phyloP scores from a whole-genome alignment of 1,140 invertebrate genomes.

The Protaetia brevitarsis region DNA sequence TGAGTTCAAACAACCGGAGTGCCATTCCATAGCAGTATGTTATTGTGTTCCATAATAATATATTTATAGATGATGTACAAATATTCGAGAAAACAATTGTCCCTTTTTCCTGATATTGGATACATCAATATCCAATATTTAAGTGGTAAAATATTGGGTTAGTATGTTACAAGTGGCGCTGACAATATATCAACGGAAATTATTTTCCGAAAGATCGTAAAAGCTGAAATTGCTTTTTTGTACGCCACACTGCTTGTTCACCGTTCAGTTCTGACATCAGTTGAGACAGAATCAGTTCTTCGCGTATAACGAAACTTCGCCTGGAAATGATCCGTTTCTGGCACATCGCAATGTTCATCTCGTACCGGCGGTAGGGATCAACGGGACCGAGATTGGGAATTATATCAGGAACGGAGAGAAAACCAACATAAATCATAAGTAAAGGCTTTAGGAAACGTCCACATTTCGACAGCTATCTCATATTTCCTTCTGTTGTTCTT shows the following conservation, averaged over 20 bases:
- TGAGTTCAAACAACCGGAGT: too few species aligned
- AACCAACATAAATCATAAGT: slow-evolving; percentile 15
- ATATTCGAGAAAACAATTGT: too few species aligned
- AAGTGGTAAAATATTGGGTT: too few species aligned
- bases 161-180: too few species aligned
- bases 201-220: slow-evolving; percentile 8
- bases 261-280: neutral
- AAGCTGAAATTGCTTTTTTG: slow-evolving; percentile 8
- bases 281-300: neutral
- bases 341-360: slow-evolving; percentile 7
- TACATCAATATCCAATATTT: too few species aligned
- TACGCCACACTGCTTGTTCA: neutral
- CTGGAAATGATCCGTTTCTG: slow-evolving; percentile 4
- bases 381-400: slow-evolving; percentile 2
- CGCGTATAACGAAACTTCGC: neutral
- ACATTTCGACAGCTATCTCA: slow-evolving; percentile 17
- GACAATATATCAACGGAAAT: neutral
- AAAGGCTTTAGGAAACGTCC: slow-evolving; percentile 10
- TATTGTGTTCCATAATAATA: too few species aligned
- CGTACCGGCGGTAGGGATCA: neutral
- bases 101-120: too few species aligned
- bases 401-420: slow-evolving; percentile 17
- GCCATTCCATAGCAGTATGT: too few species aligned
- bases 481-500: slow-evolving; percentile 2
- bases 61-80: too few species aligned